Base-by-base conservation (phyloP, 2,113 vertebrate species). In the Falco punctatus region DNA sequence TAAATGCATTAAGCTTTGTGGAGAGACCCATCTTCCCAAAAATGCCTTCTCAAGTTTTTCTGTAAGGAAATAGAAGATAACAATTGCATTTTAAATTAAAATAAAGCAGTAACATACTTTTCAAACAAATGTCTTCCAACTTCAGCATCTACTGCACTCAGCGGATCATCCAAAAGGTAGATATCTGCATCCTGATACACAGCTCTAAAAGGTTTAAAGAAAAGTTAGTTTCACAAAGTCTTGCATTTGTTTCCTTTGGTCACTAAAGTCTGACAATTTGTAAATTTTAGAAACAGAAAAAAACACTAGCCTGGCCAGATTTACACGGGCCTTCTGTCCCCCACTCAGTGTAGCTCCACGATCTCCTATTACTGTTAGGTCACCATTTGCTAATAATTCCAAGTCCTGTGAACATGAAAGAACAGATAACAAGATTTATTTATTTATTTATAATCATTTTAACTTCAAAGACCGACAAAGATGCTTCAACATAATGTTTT, bases 131-230 rank as follows among this genome's bases (percentile, higher is more conserved):
- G 99, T 69, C 98, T 98, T 83, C 99, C 98, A 12, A 99, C 99
- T 97, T 99, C 99, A 15, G 99, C 98, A 95, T 99, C 99, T 10
- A 99, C 99, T 5, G 99, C 99, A 64, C 99, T 99, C 93, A 99
- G 98, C 0, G 99, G 99, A 77, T 99, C 99, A 35, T 99, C 99
- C 95, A 99, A 93, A 86, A 99, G 97, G 96, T 99, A 99, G 97
- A 99, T 98, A 86, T 99, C 99, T 32, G 99, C 99, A 58, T 99
- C 99, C 10, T 99, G 99, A 96, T 99, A 99, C 48, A 99, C 99
- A 2, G 99, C 99, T 97, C 99, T 99, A 40, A 64, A 97, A 94
- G 51, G 27, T 26, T 48, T 30, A 87, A 92, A 61, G 30, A 77
- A 44, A 46, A 8, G 35, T 48, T 42, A 69, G 62, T 17, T 23